A percentile compares a stretch with the other conserved stretches of the same genome.
These are phyloP conservation scores for Drosophila neotestacea DNA, from an alignment of 2,888 invertebrate genomes.

Conservation along the genomic window DNA sequence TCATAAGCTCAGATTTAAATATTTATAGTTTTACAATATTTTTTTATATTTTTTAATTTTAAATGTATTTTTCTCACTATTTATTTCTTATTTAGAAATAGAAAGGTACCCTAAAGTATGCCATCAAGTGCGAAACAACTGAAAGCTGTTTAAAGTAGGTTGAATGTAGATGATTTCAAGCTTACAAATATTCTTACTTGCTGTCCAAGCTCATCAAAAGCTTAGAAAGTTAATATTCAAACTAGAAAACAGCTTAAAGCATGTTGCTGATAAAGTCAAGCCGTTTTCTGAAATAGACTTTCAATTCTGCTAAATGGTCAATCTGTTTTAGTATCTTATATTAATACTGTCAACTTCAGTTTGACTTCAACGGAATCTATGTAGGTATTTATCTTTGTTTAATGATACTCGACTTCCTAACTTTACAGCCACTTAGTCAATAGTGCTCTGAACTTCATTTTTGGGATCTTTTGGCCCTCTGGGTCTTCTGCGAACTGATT, in stretches of 20 bases:
- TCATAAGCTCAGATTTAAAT: no score
- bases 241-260: slow-evolving; percentile 14
- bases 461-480: not conserved
- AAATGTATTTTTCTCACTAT: no score
- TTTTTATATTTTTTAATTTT: no score
- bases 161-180: no score
- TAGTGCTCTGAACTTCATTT: slow-evolving; percentile 2
- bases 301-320: slow-evolving; percentile 12
- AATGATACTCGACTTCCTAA: slow-evolving; percentile 39
- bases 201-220: no score
- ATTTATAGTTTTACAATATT: no score
- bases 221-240: not conserved
- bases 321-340: slow-evolving; percentile 3
- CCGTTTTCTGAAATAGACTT: not conserved
- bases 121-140: no score
- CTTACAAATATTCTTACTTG: not conserved
- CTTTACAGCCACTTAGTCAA: slow-evolving; percentile 26
- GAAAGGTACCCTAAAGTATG: no score
- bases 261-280: slow-evolving; percentile 3
- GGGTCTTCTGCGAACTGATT: slow-evolving; percentile 63
- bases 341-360: not conserved
- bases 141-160: not conserved
- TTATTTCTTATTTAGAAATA: no score
- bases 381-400: slow-evolving; percentile 27
- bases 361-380: slow-evolving; percentile 24